phyloP scores from a whole-genome alignment of 2,888 invertebrate genomes.

The Harmothoe impar region DNA sequence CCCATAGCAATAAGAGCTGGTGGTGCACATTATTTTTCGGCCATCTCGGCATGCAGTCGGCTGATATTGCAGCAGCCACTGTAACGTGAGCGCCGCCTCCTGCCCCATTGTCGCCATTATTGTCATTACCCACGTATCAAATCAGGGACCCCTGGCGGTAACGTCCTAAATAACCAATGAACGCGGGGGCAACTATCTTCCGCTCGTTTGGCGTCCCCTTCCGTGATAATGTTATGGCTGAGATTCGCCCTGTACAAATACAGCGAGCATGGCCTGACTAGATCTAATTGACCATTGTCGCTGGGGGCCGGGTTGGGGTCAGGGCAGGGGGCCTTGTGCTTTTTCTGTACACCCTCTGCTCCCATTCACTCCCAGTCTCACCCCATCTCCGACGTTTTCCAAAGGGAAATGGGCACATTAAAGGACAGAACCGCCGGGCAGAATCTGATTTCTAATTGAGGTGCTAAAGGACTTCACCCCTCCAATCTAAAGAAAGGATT shows the following conservation, averaged over 20 bases:
- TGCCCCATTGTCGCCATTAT: conserved; percentile 26
- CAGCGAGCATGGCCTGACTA: conserved; percentile 19
- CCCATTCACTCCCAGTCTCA: neutral
- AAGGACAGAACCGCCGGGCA: neutral
- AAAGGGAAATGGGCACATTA: conserved; percentile 35
- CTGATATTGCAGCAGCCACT: neutral
- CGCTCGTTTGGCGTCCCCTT: conserved; percentile 37
- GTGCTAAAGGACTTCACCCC: conserved; percentile 8
- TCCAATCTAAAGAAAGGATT: conserved; percentile 26
- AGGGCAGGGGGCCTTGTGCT: neutral
- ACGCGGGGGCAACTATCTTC: conserved; percentile 56
- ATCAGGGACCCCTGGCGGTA: conserved; percentile 52
- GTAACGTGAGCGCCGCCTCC: conserved; percentile 3
- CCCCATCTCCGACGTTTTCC: neutral
- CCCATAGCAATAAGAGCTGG: neutral
- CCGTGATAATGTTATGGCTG: conserved; percentile 39
- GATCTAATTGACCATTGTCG: conserved; percentile 46
- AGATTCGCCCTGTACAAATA: conserved; percentile 33
- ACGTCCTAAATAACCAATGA: conserved; percentile 57
- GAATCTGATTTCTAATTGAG: conserved; percentile 45
- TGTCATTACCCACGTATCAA: conserved; percentile 60
- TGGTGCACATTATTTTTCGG: conserved; percentile 24
- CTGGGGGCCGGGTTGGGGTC: conserved; percentile 34
- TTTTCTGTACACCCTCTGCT: neutral
- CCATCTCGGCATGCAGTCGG: conserved; percentile 51